Evolutionary conservation across 2,113 vertebrate species (phyloP).

Genomic region (Bothrops jararaca): DNA sequence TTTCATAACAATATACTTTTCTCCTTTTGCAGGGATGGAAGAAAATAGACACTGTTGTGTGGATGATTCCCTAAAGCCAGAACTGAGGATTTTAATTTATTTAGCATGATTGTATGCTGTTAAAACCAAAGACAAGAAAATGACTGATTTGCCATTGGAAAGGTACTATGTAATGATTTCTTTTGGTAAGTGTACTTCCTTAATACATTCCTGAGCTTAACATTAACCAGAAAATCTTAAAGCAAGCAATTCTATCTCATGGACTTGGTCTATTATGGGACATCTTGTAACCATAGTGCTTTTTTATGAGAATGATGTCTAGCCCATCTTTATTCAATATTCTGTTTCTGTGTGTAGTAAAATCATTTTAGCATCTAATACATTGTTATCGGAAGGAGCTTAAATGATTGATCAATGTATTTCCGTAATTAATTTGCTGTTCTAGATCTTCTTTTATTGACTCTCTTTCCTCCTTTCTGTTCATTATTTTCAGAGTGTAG

Average conservation of each 20-base stretch:
- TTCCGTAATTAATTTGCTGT: not conserved
- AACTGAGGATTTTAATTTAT: not conserved
- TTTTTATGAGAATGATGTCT: slow-evolving; percentile 29
- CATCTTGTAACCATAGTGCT: slow-evolving; percentile 23
- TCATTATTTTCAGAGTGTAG: slow-evolving; percentile 12
- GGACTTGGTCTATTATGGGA: slow-evolving; percentile 27
- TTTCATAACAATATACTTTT: not conserved
- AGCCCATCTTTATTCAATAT: slow-evolving; percentile 43
- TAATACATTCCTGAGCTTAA: not conserved
- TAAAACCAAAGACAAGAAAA: not conserved
- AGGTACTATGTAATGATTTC: not conserved
- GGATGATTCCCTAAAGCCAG: not conserved
- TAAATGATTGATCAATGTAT: not conserved
- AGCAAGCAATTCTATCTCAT: slow-evolving; percentile 35
- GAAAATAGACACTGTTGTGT: not conserved
- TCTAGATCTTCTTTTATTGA: not conserved
- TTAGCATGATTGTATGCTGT: not conserved
- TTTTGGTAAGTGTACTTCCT: not conserved
- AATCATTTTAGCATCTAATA: not conserved
- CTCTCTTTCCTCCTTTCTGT: slow-evolving; percentile 32
- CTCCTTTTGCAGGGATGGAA: not conserved
- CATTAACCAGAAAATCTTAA: not conserved
- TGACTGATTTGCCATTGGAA: not conserved
- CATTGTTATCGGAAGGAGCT: not conserved
- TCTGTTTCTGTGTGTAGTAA: not conserved